Base-by-base conservation (phyloP, 2,888 invertebrate species). In the Plagiodera versicolora region DNA sequence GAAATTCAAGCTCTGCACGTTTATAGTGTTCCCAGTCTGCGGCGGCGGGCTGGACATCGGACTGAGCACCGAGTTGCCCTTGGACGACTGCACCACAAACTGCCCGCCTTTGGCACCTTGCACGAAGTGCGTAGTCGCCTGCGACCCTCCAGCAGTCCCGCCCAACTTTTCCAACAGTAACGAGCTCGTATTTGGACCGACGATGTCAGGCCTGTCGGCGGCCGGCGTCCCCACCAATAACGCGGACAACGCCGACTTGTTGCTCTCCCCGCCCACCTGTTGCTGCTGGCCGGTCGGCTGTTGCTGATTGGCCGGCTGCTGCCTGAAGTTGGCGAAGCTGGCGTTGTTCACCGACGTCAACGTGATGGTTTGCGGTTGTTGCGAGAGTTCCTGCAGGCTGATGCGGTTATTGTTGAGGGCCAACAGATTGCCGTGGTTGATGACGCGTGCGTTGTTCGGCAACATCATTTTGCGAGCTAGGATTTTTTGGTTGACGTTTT, bases 1-100 rank as follows among this genome's bases (percentile, higher is more conserved):
- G 69, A 91, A 82, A 79, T 91, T 91, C 68, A 92, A 84, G 70
- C 90, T 89, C 82, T 91, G 87, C 58, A 87, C 80, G 81, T 83
- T 78, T 81, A 81, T 77, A 63, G 74, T 78, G 68, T 70, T 72
- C 18, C 72, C 63, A 20, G 69, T 70, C 57, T 72, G 72, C n/a
- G 56, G 35, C 30, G 83, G 81, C 56, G 86, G 85, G 81, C 86
- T 86, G 72, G 86, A 84, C 79, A 86, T 80, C 32, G 87, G 85
- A 67, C 85, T 85, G 70, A 85, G 82, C 57, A 77, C 75, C 30
- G 73, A 72, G 60, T 73, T 66, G 46, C 63, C 64, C 66, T 73
- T 72, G n/a, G 74, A 69, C 28, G 72, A 72, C 56, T 75, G 76
- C 53, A 75, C 72, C 63, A 74, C 71, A 52, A 70, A 76, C 59